These are phyloP conservation scores for Drosophila orena DNA, from an alignment of 1,140 invertebrate genomes.

Conservation along the genomic window DNA sequence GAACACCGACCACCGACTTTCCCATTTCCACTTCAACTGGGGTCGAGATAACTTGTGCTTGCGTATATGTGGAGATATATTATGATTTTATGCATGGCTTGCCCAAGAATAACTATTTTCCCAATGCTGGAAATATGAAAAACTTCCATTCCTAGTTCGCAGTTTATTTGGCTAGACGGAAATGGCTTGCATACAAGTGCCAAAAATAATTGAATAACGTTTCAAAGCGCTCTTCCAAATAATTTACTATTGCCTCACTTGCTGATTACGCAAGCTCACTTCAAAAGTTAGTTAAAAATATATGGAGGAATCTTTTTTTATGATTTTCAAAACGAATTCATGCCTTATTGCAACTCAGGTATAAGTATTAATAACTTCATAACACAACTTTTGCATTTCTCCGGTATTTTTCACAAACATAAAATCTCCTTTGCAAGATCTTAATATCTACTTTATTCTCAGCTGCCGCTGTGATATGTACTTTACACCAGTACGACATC, in stretches of 20 bases:
- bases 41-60: slow-evolving; percentile 25
- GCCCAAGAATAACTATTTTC: slow-evolving; percentile 50
- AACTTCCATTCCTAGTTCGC: neutral
- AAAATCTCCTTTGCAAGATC: slow-evolving; percentile 13
- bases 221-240: neutral
- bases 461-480: neutral
- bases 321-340: too few species aligned
- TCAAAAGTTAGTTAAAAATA: neutral
- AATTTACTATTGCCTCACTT: neutral
- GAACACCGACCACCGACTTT: slow-evolving; percentile 25
- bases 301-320: neutral
- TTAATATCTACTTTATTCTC: neutral
- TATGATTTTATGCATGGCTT: slow-evolving; percentile 75
- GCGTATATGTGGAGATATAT: slow-evolving; percentile 57
- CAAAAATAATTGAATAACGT: neutral
- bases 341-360: neutral
- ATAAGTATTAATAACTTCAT: slow-evolving; percentile 1
- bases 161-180: neutral
- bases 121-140: slow-evolving; percentile 18
- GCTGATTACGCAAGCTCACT: neutral
- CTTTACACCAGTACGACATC: slow-evolving; percentile 35
- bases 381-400: slow-evolving; percentile 16
- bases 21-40: slow-evolving; percentile 28
- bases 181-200: neutral
- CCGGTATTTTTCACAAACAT: neutral